phyloP scores from a whole-genome alignment of 2,797 vertebrate genomes.

The Halcyon leucocephala region DNA sequence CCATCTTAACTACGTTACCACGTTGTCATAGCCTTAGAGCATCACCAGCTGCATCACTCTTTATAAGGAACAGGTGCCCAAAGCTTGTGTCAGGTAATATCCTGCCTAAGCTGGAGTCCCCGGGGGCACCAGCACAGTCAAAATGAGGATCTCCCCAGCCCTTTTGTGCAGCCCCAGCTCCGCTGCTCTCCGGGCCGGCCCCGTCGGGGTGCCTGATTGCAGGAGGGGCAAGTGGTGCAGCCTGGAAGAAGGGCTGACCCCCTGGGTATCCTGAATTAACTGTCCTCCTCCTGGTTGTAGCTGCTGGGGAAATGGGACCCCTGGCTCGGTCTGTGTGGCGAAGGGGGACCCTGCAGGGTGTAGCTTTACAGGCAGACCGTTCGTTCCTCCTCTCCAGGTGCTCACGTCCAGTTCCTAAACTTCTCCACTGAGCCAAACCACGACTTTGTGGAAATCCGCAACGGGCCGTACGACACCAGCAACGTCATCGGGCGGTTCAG shows the following conservation, averaged over 20 bases:
- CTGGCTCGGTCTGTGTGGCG: accelerated
- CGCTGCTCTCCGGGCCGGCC: not conserved
- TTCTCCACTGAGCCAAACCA: slow-evolving; percentile 98
- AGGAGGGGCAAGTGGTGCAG: not conserved
- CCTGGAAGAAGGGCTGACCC: not conserved
- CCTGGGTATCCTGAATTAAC: not conserved
- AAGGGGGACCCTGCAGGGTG: accelerated
- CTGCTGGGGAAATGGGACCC: not conserved
- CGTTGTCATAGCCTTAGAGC: not conserved
- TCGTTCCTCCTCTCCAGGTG: slow-evolving; percentile 79
- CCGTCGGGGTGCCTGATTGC: not conserved
- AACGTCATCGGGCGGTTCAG: slow-evolving; percentile 93
- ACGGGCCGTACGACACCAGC: slow-evolving; percentile 94
- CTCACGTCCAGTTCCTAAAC: slow-evolving; percentile 95
- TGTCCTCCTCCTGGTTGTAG: not conserved
- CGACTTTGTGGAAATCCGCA: slow-evolving; percentile 95
- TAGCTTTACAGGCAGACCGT: not conserved
- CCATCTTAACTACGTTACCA: too few relatives aligned
- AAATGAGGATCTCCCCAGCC: not conserved
- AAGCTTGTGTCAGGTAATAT: not conserved
- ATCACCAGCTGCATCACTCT: not conserved
- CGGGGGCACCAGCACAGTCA: not conserved
- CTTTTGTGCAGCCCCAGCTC: not conserved
- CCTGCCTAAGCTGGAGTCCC: not conserved
- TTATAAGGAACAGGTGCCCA: not conserved